Percentiles rank a stretch among this genome's conserved stretches.
Evolutionary conservation across 2,888 invertebrate genomes (phyloP).

Genomic region (Pristionchus entomophagus): DNA sequence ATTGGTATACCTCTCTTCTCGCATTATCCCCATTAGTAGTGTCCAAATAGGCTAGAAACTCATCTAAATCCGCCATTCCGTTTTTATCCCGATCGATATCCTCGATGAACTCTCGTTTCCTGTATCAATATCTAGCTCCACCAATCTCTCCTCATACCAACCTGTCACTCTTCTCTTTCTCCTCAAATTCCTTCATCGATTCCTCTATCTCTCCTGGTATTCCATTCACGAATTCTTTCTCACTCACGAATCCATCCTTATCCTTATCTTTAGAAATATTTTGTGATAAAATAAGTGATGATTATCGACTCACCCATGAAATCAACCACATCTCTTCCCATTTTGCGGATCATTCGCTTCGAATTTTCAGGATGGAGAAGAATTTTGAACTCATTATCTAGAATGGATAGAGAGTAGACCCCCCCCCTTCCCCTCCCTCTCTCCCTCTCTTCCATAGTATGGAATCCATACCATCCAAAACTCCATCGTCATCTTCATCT

Average conservation of each 20-base stretch:
- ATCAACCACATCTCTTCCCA: slow-evolving; percentile 3
- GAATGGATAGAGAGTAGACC: too few relatives aligned
- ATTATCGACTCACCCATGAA: neutral
- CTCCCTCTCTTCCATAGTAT: neutral
- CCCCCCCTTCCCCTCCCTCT: too few relatives aligned
- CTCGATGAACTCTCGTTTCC: slow-evolving; percentile 20
- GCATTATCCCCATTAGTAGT: slow-evolving; percentile 26
- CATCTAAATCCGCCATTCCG: slow-evolving; percentile 27
- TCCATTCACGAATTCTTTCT: slow-evolving; percentile 25
- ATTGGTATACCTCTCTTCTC: neutral
- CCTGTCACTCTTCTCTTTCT: slow-evolving; percentile 37
- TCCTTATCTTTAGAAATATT: slow-evolving; percentile 31
- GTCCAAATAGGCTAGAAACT: slow-evolving; percentile 13
- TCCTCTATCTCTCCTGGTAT: slow-evolving; percentile 39
- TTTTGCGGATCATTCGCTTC: neutral
- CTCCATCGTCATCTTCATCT: slow-evolving; percentile 61
- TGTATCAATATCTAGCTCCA: neutral
- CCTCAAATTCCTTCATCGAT: slow-evolving; percentile 43
- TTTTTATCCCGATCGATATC: slow-evolving; percentile 44
- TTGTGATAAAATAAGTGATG: too few relatives aligned
- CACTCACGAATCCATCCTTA: slow-evolving; percentile 23
- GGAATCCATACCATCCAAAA: neutral
- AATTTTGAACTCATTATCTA: slow-evolving; percentile 25
- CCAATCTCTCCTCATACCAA: neutral
- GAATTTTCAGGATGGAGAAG: slow-evolving; percentile 46